Evolutionary conservation across 2,888 invertebrate species (phyloP).

Genomic region (Plusia festucae): DNA sequence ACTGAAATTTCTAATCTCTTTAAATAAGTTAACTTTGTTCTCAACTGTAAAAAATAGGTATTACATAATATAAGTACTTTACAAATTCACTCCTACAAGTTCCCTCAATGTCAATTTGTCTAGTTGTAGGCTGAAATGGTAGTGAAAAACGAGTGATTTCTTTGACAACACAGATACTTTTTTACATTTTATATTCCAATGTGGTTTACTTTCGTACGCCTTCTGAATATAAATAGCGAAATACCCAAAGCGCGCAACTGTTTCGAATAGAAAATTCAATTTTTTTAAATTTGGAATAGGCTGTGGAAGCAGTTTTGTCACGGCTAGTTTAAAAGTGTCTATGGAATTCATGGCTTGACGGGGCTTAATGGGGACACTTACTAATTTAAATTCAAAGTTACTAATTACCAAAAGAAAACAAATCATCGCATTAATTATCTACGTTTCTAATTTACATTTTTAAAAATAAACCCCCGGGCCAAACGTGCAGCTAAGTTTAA

Average conservation of each 20-base stretch:
- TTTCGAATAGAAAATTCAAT: neutral
- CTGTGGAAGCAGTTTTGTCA: too few relatives aligned
- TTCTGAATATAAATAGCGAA: slow-evolving; percentile 51
- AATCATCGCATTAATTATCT: slow-evolving; percentile 67
- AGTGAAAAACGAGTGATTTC: slow-evolving; percentile 42
- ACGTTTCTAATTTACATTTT: slow-evolving; percentile 69
- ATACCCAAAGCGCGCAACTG: neutral
- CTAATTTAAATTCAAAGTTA: slow-evolving; percentile 12
- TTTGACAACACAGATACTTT: slow-evolving; percentile 30
- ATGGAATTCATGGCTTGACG: neutral
- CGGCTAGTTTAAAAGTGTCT: neutral
- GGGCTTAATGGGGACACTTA: neutral
- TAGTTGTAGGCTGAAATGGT: slow-evolving; percentile 11
- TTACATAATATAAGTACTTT: too few relatives aligned
- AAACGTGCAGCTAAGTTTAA: slow-evolving; percentile 80
- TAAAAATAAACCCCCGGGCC: slow-evolving; percentile 67
- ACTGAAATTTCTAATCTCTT: too few relatives aligned
- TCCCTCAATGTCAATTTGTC: too few relatives aligned
- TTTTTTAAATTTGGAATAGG: slow-evolving; percentile 6
- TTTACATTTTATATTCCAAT: slow-evolving; percentile 37
- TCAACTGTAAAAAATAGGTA: too few relatives aligned
- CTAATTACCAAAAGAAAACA: slow-evolving; percentile 55
- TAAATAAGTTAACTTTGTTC: too few relatives aligned
- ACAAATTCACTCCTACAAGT: too few relatives aligned
- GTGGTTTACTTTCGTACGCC: slow-evolving; percentile 25